Conservation (phyloP, 2,113 vertebrate species). For the Stomatorhinus ivindoensis region DNA sequence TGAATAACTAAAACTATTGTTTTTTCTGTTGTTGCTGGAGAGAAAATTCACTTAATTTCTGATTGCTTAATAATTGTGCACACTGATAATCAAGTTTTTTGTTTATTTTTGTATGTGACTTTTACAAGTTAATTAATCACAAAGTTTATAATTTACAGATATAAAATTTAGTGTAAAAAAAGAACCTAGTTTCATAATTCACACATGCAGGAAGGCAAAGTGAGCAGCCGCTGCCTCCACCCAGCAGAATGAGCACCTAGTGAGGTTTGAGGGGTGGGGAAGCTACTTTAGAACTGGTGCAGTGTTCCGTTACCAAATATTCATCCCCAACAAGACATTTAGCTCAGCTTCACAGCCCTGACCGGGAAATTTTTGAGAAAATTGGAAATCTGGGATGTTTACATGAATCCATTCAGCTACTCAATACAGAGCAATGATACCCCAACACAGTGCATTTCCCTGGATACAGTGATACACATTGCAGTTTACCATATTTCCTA, state of each 20-base stretch:
- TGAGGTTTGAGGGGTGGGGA: background rate
- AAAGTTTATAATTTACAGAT: too few relatives aligned
- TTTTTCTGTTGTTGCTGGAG: background rate
- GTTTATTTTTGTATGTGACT: background rate
- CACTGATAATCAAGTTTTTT: background rate
- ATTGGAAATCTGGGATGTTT: background rate
- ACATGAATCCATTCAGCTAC: background rate
- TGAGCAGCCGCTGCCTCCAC: slow-evolving; percentile 13
- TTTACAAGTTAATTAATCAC: too few relatives aligned
- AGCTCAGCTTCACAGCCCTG: background rate
- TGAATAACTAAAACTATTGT: background rate
- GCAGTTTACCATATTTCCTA: background rate
- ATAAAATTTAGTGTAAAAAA: too few relatives aligned
- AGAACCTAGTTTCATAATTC: too few relatives aligned
- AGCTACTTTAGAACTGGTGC: background rate
- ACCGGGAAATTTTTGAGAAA: background rate
- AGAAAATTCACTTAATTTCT: background rate
- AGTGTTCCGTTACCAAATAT: background rate
- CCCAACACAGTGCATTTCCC: background rate
- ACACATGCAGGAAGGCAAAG: background rate
- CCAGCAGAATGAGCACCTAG: background rate
- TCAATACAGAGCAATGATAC: background rate
- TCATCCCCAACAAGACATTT: background rate
- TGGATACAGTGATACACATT: background rate
- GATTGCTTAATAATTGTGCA: background rate